Evolutionary conservation across 2,888 invertebrate species (phyloP), one percentile per base, ranked within the genome.

Genomic region (Erebia ligea): DNA sequence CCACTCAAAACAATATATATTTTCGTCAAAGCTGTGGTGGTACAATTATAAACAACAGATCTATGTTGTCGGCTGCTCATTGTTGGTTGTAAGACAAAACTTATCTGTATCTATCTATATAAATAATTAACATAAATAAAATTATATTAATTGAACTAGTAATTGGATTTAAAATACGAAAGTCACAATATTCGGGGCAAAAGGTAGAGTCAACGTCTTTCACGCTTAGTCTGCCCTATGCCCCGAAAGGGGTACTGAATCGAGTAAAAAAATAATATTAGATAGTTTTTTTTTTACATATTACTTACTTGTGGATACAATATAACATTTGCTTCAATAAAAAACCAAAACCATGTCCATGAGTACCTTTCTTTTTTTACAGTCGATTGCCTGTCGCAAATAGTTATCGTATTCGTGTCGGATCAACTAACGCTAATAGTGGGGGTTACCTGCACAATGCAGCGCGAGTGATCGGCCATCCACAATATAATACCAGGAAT

Each of bases 111-210:
- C n/a, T 34, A 34, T 34, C 34, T 34, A 34, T 34, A 34, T 6
- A 6, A 5, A 34, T n/a, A 13, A 86, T 82, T 81, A 17, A 73
- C 81, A 11, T 19, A 21, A 34, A 34, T 34, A 34, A 5, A 34
- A 5, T 34, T 34, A 34, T 34, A 34, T 34, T 6, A n/a, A n/a
- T n/a, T n/a, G n/a, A n/a, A n/a, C n/a, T n/a, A n/a, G n/a, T n/a
- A n/a, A n/a, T n/a, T n/a, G n/a, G n/a, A n/a, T n/a, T n/a, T n/a
- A n/a, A n/a, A n/a, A n/a, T n/a, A n/a, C n/a, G n/a, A n/a, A n/a
- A n/a, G n/a, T n/a, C n/a, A n/a, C n/a, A n/a, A n/a, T n/a, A n/a
- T n/a, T n/a, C n/a, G n/a, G n/a, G n/a, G n/a, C n/a, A n/a, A n/a
- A n/a, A n/a, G n/a, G n/a, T n/a, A n/a, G n/a, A n/a, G n/a, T n/a